phyloP scores from a whole-genome alignment of 2,888 invertebrate genomes.

The Drosophila aldrichi region DNA sequence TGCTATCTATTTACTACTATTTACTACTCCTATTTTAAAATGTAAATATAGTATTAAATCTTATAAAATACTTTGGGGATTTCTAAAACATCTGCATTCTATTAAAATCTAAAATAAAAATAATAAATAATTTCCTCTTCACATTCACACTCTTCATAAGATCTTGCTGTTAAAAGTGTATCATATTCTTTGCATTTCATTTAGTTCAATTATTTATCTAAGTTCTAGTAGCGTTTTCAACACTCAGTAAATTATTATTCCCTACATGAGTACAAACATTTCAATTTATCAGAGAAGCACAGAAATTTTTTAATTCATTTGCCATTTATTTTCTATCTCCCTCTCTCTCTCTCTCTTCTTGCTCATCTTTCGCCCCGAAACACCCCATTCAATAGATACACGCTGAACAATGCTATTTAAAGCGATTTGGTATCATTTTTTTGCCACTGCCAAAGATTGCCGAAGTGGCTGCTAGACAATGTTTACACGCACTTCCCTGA shows the following conservation, averaged over 20 bases:
- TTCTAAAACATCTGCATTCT: neutral
- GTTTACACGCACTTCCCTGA: constrained; percentile 56
- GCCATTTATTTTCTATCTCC: constrained; percentile 31
- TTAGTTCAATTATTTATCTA: constrained; percentile 2
- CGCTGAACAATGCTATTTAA: constrained; percentile 65
- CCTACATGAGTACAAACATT: constrained; percentile 14
- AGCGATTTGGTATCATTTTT: constrained; percentile 66
- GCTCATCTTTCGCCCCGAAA: constrained; percentile 1
- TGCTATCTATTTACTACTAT: neutral
- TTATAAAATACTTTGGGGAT: neutral
- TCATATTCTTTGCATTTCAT: neutral
- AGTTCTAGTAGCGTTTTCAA: neutral
- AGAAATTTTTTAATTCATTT: constrained; percentile 54
- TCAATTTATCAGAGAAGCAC: constrained; percentile 42
- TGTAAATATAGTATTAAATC: neutral
- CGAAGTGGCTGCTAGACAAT: constrained; percentile 30
- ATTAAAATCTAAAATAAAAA: neutral
- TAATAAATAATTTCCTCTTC: neutral
- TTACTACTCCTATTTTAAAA: no score
- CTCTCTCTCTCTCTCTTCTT: neutral
- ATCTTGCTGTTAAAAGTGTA: neutral
- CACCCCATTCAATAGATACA: constrained; percentile 36
- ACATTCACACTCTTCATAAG: neutral
- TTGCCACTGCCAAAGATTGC: constrained; percentile 37
- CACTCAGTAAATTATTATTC: constrained; percentile 9